Conservation (phyloP, 1,140 invertebrate species). For the Orchesella cincta region DNA sequence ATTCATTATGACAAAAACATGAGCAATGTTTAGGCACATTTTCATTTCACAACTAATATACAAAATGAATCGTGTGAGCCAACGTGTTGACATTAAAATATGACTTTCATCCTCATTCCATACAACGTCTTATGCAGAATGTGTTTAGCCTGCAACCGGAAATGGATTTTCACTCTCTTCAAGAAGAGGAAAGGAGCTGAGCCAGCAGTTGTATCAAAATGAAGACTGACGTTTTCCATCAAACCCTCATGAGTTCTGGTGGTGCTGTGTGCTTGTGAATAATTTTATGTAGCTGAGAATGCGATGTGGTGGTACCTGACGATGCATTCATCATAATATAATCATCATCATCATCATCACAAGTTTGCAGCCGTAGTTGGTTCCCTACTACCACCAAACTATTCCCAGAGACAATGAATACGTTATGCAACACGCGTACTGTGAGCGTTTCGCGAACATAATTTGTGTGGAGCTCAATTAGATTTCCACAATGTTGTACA, state of each 20-base stretch:
- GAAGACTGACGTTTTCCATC: neutral
- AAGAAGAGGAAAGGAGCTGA: too few species aligned
- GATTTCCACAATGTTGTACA: too few species aligned
- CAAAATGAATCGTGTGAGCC: neutral
- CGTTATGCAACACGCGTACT: too few species aligned
- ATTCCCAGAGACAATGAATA: too few species aligned
- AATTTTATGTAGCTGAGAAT: neutral
- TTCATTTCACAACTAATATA: neutral
- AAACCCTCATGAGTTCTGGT: neutral
- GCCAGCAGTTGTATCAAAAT: neutral
- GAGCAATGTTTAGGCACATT: neutral
- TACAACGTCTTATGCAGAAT: neutral
- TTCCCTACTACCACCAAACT: too few species aligned
- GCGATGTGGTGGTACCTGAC: too few species aligned
- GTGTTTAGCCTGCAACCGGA: neutral
- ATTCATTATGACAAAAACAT: neutral
- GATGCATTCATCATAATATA: too few species aligned
- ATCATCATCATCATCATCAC: too few species aligned
- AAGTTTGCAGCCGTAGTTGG: too few species aligned
- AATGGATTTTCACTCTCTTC: neutral
- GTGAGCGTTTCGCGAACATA: too few species aligned
- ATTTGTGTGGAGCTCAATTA: too few species aligned
- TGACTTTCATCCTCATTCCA: neutral
- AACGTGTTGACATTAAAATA: neutral
- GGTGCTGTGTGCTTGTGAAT: neutral